A percentile compares a stretch with the other conserved stretches of the same genome.
These are phyloP conservation scores for Panthera leo DNA, from an alignment of 2,113 vertebrate genomes.

Conservation along the genomic window DNA sequence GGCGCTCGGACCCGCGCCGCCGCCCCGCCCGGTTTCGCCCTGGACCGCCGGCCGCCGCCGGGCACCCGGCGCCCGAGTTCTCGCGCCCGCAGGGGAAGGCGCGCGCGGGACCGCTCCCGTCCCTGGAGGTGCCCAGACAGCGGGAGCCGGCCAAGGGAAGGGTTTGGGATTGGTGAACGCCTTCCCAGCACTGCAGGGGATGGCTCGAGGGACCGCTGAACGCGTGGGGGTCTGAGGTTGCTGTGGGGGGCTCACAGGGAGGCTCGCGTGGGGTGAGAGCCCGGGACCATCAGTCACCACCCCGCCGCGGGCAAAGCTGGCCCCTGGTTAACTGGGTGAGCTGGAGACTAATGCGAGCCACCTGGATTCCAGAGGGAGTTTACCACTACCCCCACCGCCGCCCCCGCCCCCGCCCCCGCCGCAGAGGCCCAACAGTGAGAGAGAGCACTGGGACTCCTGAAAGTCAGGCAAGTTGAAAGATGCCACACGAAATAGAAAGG, in stretches of 20 bases:
- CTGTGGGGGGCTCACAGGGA: neutral
- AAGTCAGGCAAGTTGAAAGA: neutral
- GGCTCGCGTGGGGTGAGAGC: neutral
- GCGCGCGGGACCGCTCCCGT: neutral
- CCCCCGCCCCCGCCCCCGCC: neutral
- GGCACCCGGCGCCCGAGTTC: fast-evolving
- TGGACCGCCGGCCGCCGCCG: fast-evolving
- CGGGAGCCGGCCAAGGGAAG: neutral
- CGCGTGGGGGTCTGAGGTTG: neutral
- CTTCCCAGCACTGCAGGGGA: neutral
- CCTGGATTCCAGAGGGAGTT: neutral
- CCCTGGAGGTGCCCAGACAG: neutral
- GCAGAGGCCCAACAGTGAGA: neutral
- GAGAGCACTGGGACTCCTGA: neutral
- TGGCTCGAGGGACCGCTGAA: too few relatives aligned
- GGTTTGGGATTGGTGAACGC: neutral
- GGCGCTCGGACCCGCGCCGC: constrained; percentile 71
- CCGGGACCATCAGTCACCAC: neutral
- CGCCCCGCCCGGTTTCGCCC: constrained; percentile 59
- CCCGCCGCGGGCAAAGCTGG: too few relatives aligned
- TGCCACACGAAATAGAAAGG: neutral
- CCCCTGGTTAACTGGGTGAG: neutral
- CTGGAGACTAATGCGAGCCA: fast-evolving
- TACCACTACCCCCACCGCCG: neutral
- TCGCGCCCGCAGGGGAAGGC: fast-evolving